Conservation (phyloP, 2,888 invertebrate genomes). For the Andrena trimmerana region DNA sequence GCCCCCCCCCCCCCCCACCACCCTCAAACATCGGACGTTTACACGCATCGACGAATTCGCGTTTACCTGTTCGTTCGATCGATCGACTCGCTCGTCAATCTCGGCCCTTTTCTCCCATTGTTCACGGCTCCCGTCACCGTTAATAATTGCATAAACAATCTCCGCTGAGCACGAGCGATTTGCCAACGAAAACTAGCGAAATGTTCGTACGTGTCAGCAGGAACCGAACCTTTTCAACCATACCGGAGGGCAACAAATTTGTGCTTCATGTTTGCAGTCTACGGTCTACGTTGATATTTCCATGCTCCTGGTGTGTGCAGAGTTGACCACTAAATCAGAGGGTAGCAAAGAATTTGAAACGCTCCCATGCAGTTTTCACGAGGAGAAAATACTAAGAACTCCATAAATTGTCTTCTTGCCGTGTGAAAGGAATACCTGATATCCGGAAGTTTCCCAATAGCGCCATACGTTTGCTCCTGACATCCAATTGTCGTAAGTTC, state of each 20-base stretch:
- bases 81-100: conserved; percentile 55
- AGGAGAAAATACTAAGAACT: background rate
- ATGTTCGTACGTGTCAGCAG: background rate
- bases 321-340: too few species aligned
- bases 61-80: conserved; percentile 54
- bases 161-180: conserved; percentile 12
- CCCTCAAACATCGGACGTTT: conserved; percentile 38
- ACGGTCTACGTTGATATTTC: background rate
- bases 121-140: conserved; percentile 37
- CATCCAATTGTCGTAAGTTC: conserved; percentile 72
- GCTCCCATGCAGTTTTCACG: conserved; percentile 8
- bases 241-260: background rate
- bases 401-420: conserved; percentile 45
- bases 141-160: conserved; percentile 64
- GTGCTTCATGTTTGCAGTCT: background rate
- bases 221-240: background rate
- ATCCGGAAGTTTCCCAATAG: conserved; percentile 66
- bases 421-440: conserved; percentile 46
- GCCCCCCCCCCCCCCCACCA: background rate
- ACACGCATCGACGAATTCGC: conserved; percentile 58
- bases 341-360: conserved; percentile 3
- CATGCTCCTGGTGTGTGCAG: too few species aligned
- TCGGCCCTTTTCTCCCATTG: conserved; percentile 37
- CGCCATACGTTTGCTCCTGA: conserved; percentile 64
- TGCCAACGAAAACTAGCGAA: conserved; percentile 13